Percentiles rank a stretch among this genome's conserved stretches.
Conservation (phyloP, 2,888 invertebrate genomes). For the Pterostichus niger region DNA sequence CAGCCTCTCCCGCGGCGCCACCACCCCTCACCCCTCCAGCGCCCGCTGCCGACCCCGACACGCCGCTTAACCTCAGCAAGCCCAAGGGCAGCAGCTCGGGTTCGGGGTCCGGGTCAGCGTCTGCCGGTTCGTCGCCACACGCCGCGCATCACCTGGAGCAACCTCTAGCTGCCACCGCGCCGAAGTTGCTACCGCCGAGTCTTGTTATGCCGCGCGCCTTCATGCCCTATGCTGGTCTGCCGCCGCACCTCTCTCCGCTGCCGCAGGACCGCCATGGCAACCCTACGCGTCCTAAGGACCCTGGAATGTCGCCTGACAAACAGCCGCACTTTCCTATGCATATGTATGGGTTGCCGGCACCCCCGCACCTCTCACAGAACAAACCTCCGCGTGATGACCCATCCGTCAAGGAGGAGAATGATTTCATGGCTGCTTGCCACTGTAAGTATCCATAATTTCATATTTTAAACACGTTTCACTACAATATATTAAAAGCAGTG, state of each 20-base stretch:
- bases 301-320: conserved; percentile 72
- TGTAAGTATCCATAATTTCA: conserved; percentile 75
- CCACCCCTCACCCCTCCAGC: conserved; percentile 73
- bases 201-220: conserved; percentile 82
- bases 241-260: conserved; percentile 80
- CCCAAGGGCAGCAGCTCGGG: conserved; percentile 82
- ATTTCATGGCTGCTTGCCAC: conserved; percentile 82
- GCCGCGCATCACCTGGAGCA: conserved; percentile 77
- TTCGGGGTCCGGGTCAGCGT: conserved; percentile 73
- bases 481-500: too few relatives aligned
- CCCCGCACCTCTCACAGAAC: conserved; percentile 71
- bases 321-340: conserved; percentile 72
- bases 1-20: conserved; percentile 74
- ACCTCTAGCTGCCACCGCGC: conserved; percentile 80
- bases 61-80: conserved; percentile 93
- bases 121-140: conserved; percentile 77
- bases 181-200: conserved; percentile 80
- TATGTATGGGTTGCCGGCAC: conserved; percentile 76
- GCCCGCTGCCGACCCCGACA: conserved; percentile 84
- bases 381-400: conserved; percentile 72
- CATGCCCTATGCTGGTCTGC: conserved; percentile 82
- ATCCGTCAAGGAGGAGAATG: conserved; percentile 80
- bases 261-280: conserved; percentile 72
- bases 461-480: conserved; percentile 7
- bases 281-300: conserved; percentile 73